Evolutionary conservation across 2,797 vertebrate genomes (phyloP).

Genomic region (Lithobates pipiens): DNA sequence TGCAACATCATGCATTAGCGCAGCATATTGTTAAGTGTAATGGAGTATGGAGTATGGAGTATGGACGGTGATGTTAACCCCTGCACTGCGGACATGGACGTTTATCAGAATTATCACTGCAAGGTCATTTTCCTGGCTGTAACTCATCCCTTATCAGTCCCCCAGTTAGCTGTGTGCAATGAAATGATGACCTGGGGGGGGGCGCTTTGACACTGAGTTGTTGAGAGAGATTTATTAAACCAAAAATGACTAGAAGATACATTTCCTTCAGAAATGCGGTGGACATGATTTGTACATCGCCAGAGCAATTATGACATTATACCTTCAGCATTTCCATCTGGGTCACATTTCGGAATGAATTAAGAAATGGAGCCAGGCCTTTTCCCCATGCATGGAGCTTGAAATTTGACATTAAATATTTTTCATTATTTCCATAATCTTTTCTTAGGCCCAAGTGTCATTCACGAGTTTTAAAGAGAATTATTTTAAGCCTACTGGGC

Average conservation of each 20-base stretch:
- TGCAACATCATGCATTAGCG: background rate
- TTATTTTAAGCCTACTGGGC: background rate
- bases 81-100: background rate
- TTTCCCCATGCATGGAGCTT: background rate
- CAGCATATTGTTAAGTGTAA: conserved; percentile 1
- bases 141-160: background rate
- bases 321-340: conserved; percentile 1
- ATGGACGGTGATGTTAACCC: background rate
- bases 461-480: background rate
- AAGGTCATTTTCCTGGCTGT: background rate
- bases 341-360: background rate
- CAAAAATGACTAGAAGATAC: background rate
- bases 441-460: background rate
- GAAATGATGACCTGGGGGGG: background rate
- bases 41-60: conserved; percentile 9
- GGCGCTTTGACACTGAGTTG: background rate
- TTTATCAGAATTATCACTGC: background rate
- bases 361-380: background rate
- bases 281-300: conserved; percentile 5
- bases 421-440: background rate
- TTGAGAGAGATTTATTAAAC: conserved; percentile 4
- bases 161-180: background rate
- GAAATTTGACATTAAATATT: background rate
- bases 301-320: background rate
- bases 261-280: background rate